Evolutionary conservation across 1,140 invertebrate species (phyloP), one percentile per base, ranked within the genome.

Genomic region (Drosophila busckii): DNA sequence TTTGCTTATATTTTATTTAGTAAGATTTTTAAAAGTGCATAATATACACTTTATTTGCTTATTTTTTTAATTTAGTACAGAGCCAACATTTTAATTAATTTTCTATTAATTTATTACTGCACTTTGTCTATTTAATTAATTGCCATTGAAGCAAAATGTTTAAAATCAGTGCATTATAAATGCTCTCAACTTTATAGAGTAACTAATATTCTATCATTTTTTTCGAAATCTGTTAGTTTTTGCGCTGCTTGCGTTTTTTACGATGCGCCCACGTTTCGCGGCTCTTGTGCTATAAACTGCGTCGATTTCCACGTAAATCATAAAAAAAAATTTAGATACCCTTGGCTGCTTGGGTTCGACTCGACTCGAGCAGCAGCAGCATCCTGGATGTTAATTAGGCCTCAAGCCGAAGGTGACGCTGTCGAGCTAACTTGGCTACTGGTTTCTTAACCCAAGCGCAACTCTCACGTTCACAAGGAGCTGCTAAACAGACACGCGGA

Each of bases 221-320:
- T 26, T 28, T 46, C 22, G 23, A 37, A 44, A 41, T 46, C 34
- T 4, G 5, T 13, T 50, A 34, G 46, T 41, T 66, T 66, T 61
- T 53, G 41, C 34, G 40, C 61, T 42, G 28, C 5, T 66, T 68
- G 53, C 59, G 17, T 63, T 71, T 76, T 78, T 80, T 82, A 83
- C 50, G 64, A 82, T 23, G 41, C 37, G 17, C 20, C 19, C 26
- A 60, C 48, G 19, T 22, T 9, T 29, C 17, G 54, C 3, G 44
- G 23, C 13, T 31, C 19, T 16, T 10, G n/a, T 22, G 34, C 40
- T 71, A 61, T 71, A 66, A 61, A 61, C 50, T 66, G 62, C 38
- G 55, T 53, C 73, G 61, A 71, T 71, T 82, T 82, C 70, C 70
- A 76, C 55, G 70, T 76, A 82, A 82, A 82, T 82, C 78, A 83